Percentiles rank a stretch among this genome's conserved stretches.
Evolutionary conservation across 1,140 invertebrate genomes (phyloP).

Genomic region (Drosophila dunni): DNA sequence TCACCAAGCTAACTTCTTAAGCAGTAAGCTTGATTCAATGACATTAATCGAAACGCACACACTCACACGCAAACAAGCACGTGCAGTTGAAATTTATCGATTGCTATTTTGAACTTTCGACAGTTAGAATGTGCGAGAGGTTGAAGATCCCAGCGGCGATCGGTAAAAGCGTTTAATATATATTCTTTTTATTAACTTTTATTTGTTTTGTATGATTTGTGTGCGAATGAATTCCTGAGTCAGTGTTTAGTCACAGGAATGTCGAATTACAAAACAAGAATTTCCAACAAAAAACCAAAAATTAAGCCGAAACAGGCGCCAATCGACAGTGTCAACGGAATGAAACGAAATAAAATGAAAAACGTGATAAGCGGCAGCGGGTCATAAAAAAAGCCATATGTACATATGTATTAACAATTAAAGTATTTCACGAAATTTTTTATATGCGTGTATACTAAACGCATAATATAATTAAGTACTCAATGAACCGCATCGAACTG

Average conservation of each 20-base stretch:
- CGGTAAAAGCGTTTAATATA: slow-evolving; percentile 55
- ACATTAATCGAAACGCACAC: slow-evolving; percentile 6
- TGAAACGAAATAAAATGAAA: slow-evolving; percentile 35
- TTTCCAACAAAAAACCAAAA: slow-evolving; percentile 53
- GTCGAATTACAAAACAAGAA: slow-evolving; percentile 43
- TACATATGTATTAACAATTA: slow-evolving; percentile 43
- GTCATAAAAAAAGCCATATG: slow-evolving; percentile 19
- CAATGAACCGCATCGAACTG: slow-evolving; percentile 56
- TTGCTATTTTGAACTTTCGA: slow-evolving; percentile 30
- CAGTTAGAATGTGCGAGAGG: slow-evolving; percentile 12
- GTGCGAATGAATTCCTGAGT: slow-evolving; percentile 52
- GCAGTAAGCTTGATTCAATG: background rate
- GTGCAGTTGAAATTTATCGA: slow-evolving; percentile 17
- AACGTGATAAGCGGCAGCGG: slow-evolving; percentile 68
- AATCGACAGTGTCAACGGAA: slow-evolving; percentile 26
- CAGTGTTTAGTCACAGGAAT: slow-evolving; percentile 57
- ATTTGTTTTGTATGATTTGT: slow-evolving; percentile 25
- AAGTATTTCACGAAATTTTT: slow-evolving; percentile 41
- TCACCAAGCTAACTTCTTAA: too few species aligned
- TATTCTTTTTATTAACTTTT: too few species aligned
- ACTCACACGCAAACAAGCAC: background rate
- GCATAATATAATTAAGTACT: slow-evolving; percentile 73
- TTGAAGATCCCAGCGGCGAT: slow-evolving; percentile 45
- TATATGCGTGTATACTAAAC: slow-evolving; percentile 35
- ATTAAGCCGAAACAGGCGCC: slow-evolving; percentile 29